A percentile compares a stretch with the other conserved stretches of the same genome.
These are phyloP conservation scores for Uria aalge DNA, from an alignment of 2,113 vertebrate genomes.

Conservation along the genomic window DNA sequence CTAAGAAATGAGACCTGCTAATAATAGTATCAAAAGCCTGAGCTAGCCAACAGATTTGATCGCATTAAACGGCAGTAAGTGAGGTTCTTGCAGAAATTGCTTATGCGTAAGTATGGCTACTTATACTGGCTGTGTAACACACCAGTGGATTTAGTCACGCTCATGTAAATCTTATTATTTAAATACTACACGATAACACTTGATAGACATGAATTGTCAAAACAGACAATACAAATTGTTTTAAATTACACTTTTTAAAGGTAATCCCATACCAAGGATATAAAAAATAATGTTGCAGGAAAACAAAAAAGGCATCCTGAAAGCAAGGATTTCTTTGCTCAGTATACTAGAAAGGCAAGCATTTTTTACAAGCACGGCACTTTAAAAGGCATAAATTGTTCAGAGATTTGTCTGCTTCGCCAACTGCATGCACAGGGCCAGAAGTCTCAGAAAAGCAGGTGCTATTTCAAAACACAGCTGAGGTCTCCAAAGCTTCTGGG, in stretches of 20 bases:
- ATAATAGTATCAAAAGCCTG: not conserved
- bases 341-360: not conserved
- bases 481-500: not conserved
- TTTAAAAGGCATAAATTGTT: not conserved
- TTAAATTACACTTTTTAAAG: not conserved
- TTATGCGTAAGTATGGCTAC: not conserved
- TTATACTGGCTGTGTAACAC: not conserved
- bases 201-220: not conserved
- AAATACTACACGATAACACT: not conserved
- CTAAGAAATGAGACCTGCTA: not conserved
- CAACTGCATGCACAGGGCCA: not conserved
- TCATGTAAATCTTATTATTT: not conserved
- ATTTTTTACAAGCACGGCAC: not conserved
- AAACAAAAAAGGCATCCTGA: not conserved
- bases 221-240: not conserved
- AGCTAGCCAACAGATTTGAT: not conserved
- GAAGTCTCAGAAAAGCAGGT: not conserved
- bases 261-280: not conserved
- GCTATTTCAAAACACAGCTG: conserved; percentile 28
- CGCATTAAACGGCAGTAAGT: not conserved
- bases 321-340: not conserved
- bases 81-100: not conserved
- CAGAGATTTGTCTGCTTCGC: not conserved
- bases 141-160: not conserved
- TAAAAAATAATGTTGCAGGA: not conserved